Conservation (phyloP, 2,113 vertebrate genomes). For the Poeciliopsis occidentalis region DNA sequence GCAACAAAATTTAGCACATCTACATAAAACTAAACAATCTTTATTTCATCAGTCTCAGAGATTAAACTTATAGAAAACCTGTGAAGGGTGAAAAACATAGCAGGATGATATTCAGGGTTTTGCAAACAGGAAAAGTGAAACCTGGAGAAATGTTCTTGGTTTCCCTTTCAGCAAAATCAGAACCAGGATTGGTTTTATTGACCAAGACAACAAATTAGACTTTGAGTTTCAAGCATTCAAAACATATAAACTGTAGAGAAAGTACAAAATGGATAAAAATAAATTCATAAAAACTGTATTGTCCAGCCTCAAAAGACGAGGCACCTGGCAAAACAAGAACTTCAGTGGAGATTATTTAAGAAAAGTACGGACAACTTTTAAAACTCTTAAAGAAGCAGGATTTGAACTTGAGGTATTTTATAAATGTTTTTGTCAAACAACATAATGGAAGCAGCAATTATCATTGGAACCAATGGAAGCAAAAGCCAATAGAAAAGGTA, state of each 20-base stretch:
- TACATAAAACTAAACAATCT: not conserved
- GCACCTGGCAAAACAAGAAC: too few species aligned
- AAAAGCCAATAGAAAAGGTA: not conserved
- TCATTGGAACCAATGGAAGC: not conserved
- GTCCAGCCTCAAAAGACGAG: not conserved
- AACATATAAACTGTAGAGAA: too few species aligned
- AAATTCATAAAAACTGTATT: too few species aligned
- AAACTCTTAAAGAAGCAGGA: not conserved
- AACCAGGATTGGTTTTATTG: too few species aligned
- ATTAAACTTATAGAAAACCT: not conserved
- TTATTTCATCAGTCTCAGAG: not conserved
- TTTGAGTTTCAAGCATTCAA: too few species aligned
- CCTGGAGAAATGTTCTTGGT: not conserved
- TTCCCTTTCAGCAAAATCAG: too few species aligned
- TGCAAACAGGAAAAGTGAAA: not conserved
- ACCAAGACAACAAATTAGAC: too few species aligned
- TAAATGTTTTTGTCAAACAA: not conserved
- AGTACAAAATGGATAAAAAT: too few species aligned
- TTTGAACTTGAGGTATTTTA: not conserved
- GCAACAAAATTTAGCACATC: not conserved
- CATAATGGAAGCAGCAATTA: not conserved
- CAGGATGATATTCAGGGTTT: not conserved
- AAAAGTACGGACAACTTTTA: not conserved
- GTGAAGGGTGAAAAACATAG: not conserved
- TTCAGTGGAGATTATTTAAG: not conserved